Conservation (phyloP, 1,140 invertebrate genomes). For the Neodiprion lecontei region DNA sequence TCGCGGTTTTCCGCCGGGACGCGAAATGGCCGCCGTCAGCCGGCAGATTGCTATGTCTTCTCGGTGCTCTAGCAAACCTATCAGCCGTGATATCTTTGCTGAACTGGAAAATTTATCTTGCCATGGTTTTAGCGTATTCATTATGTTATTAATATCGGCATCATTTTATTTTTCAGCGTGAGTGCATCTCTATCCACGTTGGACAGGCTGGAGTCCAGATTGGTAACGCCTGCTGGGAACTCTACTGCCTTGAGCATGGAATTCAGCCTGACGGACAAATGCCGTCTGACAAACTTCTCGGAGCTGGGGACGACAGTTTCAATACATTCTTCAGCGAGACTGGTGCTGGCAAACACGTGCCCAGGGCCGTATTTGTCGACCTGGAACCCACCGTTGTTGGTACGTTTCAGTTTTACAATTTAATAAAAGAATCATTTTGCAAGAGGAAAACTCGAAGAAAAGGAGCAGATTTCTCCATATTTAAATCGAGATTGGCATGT, state of each 20-base stretch:
- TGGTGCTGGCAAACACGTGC: conserved; percentile 69
- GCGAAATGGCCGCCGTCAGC: too few relatives aligned
- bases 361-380: conserved; percentile 72
- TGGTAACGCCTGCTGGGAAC: conserved; percentile 82
- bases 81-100: too few relatives aligned
- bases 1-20: too few relatives aligned
- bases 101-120: too few relatives aligned
- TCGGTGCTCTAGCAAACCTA: too few relatives aligned
- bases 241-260: conserved; percentile 83
- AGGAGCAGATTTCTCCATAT: too few relatives aligned
- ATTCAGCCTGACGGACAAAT: conserved; percentile 76
- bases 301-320: conserved; percentile 61
- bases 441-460: too few relatives aligned
- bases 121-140: too few relatives aligned
- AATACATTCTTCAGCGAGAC: conserved; percentile 59
- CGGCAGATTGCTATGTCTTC: too few relatives aligned
- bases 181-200: conserved; percentile 73
- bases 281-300: conserved; percentile 54
- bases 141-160: too few relatives aligned
- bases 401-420: conserved; percentile 26
- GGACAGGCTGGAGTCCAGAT: conserved; percentile 77
- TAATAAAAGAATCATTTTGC: too few relatives aligned
- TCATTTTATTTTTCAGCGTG: conserved; percentile 60
- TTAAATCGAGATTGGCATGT: too few relatives aligned
- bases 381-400: conserved; percentile 73